Evolutionary conservation across 2,113 vertebrate genomes (phyloP).

Genomic region (Percina caprodes): DNA sequence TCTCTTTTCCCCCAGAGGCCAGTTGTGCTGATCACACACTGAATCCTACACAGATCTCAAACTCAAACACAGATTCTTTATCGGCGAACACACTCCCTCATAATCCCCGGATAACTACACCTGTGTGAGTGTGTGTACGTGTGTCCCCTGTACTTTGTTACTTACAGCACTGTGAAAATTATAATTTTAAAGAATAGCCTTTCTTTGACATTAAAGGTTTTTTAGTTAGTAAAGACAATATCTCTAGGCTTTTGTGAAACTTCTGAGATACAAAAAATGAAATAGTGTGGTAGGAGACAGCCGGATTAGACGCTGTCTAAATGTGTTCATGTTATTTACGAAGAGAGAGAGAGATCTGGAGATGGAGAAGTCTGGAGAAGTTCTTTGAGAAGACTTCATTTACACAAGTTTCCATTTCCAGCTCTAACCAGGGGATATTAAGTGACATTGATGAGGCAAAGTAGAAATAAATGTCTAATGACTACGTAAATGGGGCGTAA

Average conservation of each 20-base stretch:
- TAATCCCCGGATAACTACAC: constrained; percentile 72
- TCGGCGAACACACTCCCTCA: constrained; percentile 71
- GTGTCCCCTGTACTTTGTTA: constrained; percentile 6
- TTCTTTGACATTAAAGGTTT: neutral
- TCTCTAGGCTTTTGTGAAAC: neutral
- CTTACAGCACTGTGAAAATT: neutral
- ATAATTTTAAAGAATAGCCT: neutral
- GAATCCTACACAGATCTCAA: constrained; percentile 71
- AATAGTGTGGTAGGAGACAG: neutral
- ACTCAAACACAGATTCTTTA: constrained; percentile 80
- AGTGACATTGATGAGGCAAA: constrained; percentile 2
- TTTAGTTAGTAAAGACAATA: neutral
- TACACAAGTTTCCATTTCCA: neutral
- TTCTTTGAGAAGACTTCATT: neutral
- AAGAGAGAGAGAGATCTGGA: too few relatives aligned
- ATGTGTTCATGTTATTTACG: neutral
- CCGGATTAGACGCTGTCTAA: too few relatives aligned
- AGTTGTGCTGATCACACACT: constrained; percentile 68
- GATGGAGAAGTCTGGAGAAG: neutral
- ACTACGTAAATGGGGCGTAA: constrained; percentile 56
- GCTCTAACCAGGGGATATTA: neutral
- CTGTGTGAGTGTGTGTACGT: constrained; percentile 29
- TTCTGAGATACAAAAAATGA: neutral
- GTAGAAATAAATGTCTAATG: constrained; percentile 46
- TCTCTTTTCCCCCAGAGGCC: constrained; percentile 52